Conservation (phyloP, 2,113 vertebrate genomes). For the Melospiza melodia region DNA sequence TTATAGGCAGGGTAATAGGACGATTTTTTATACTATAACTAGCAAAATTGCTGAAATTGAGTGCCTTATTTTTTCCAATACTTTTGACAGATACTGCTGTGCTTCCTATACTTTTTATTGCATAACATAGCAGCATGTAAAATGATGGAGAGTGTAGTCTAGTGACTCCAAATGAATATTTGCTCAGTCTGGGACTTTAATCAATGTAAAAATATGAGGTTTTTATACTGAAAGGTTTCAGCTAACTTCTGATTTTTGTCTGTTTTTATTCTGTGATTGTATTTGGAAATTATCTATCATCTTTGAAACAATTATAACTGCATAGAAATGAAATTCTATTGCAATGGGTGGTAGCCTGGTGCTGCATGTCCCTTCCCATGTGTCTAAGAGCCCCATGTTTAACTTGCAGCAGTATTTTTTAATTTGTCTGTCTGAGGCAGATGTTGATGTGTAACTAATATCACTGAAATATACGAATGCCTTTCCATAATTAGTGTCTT, state of each 20-base stretch:
- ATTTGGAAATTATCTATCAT: background rate
- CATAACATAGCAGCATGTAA: background rate
- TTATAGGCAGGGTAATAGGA: background rate
- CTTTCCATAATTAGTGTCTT: conserved; percentile 49
- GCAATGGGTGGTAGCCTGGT: background rate
- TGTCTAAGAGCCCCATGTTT: background rate
- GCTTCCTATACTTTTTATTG: background rate
- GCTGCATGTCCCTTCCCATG: background rate
- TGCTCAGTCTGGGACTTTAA: background rate
- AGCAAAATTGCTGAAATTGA: background rate
- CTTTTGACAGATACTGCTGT: background rate
- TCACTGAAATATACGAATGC: conserved; percentile 20
- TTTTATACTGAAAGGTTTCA: background rate
- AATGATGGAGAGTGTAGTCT: background rate
- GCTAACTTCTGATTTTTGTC: background rate
- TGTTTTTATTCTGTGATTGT: background rate
- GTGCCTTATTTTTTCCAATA: background rate
- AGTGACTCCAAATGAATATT: background rate
- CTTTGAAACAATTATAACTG: background rate
- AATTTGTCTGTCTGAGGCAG: background rate
- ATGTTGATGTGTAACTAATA: conserved; percentile 25
- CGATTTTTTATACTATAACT: background rate
- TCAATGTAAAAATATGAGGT: background rate
- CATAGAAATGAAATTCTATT: background rate
- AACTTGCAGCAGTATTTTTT: background rate